Conservation (phyloP, 2,797 vertebrate genomes). For the Protosalanx chinensis region DNA sequence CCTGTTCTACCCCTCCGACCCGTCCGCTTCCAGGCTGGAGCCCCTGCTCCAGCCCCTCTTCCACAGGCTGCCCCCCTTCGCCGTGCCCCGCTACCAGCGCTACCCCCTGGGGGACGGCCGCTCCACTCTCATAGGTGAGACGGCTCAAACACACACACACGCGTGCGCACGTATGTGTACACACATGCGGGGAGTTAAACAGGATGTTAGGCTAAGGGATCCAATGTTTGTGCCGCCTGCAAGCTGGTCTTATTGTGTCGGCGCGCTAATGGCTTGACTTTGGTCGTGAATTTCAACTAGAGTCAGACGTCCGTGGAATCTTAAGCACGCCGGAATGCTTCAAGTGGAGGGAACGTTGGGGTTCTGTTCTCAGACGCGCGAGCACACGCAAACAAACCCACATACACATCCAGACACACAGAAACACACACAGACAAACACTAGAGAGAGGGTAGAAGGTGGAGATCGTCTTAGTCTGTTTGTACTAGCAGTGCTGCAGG, state of each 20-base stretch:
- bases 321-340: too few relatives aligned
- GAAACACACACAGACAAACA: conserved; percentile 4
- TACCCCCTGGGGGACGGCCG: conserved; percentile 91
- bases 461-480: conserved; percentile 29
- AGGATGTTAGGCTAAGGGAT: too few relatives aligned
- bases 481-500: conserved; percentile 24
- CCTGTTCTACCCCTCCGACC: conserved; percentile 96
- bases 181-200: background rate
- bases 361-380: too few relatives aligned
- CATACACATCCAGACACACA: background rate
- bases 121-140: conserved; percentile 85
- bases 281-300: too few relatives aligned
- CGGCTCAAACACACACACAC: background rate
- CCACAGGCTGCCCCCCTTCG: conserved; percentile 88
- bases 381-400: conserved; percentile 1
- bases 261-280: too few relatives aligned
- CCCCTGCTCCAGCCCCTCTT: conserved; percentile 88
- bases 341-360: too few relatives aligned
- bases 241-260: too few relatives aligned
- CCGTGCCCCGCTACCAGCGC: conserved; percentile 92
- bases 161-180: conserved; percentile 5
- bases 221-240: too few relatives aligned
- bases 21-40: conserved; percentile 92
- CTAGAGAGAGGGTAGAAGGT: background rate
- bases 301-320: too few relatives aligned